Evolutionary conservation across 2,888 invertebrate species (phyloP), one percentile per base, ranked within the genome.

Genomic region (Auanema freiburgensis): DNA sequence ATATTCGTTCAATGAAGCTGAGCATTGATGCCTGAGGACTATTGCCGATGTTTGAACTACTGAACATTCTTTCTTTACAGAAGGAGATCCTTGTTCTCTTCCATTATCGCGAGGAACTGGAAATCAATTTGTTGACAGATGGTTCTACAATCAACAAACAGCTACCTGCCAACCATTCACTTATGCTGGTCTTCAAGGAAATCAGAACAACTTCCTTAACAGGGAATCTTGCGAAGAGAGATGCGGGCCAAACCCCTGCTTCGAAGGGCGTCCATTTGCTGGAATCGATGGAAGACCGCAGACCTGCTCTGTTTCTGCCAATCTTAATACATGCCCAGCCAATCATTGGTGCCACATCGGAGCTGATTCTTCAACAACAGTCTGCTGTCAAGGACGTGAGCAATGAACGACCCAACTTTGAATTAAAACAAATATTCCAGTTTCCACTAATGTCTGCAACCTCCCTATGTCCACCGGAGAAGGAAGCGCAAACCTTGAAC

Each of bases 281-380:
- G 79, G 79, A 8, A 76, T 77, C 33, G 82, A 83, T 52, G 81
- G 80, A 4, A 65, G 78, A 44, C 66, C 73, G 0, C 83, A 83
- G 59, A 79, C 77, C 6, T 83, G 83, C 65, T 77, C 79, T 25
- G 72, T 81, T 1, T 72, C 76, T 6, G 73, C 80, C 16, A 78
- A 78, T 57, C 71, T 79, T 64, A 79, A 77, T 67, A 77, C 79
- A 0, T 83, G 83, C 41, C 83, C 83, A 1, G 57, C 69, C n/a
- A 73, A 72, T 51, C 72, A 81, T 59, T 83, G 81, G 81, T 83
- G 83, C 59, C 83, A 83, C 61, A 69, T 83, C 52, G 83, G 83
- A 33, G 72, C 73, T 2, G 75, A 76, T 57, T 53, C 68, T 40
- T 69, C 71, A 0, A 79, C 81, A 0, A 83, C 83, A 14, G 81